These are phyloP conservation scores for Drosophila rubida DNA, from an alignment of 2,888 invertebrate species.

Conservation along the genomic window DNA sequence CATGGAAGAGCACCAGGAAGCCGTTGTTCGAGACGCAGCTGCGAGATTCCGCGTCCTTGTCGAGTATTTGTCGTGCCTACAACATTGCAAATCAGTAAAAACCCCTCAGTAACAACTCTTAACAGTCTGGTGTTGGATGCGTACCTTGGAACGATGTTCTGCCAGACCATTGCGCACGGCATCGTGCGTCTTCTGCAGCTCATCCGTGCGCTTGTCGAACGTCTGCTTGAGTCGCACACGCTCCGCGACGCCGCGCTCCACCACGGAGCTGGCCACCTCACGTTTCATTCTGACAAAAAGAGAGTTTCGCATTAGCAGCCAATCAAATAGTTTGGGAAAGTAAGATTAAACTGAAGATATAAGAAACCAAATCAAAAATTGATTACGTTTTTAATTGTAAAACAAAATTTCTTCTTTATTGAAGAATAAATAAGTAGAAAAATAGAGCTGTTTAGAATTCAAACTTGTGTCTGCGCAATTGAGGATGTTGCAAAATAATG, in stretches of 20 bases:
- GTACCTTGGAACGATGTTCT: slow-evolving; percentile 88
- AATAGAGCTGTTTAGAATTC: too few species aligned
- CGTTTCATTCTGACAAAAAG: slow-evolving; percentile 83
- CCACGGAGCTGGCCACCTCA: slow-evolving; percentile 86
- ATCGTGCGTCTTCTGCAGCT: slow-evolving; percentile 92
- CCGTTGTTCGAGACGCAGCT: slow-evolving; percentile 83
- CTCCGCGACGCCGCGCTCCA: slow-evolving; percentile 95
- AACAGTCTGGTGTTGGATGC: not conserved
- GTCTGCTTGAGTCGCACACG: slow-evolving; percentile 91
- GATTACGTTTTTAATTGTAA: too few species aligned
- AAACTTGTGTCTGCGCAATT: too few species aligned
- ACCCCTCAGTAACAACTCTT: not conserved
- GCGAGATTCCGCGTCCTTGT: slow-evolving; percentile 84
- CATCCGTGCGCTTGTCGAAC: slow-evolving; percentile 91
- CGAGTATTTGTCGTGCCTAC: slow-evolving; percentile 84
- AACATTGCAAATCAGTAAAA: too few species aligned
- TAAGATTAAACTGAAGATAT: too few species aligned
- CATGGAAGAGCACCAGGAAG: slow-evolving; percentile 83
- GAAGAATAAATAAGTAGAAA: too few species aligned
- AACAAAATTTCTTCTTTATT: too few species aligned
- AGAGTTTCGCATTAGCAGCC: not conserved
- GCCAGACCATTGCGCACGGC: slow-evolving; percentile 89
- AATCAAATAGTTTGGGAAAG: too few species aligned
- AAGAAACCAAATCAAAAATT: too few species aligned
- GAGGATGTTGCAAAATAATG: too few species aligned